phyloP scores from a whole-genome alignment of 2,888 invertebrate species.

The Girardia tigrina region DNA sequence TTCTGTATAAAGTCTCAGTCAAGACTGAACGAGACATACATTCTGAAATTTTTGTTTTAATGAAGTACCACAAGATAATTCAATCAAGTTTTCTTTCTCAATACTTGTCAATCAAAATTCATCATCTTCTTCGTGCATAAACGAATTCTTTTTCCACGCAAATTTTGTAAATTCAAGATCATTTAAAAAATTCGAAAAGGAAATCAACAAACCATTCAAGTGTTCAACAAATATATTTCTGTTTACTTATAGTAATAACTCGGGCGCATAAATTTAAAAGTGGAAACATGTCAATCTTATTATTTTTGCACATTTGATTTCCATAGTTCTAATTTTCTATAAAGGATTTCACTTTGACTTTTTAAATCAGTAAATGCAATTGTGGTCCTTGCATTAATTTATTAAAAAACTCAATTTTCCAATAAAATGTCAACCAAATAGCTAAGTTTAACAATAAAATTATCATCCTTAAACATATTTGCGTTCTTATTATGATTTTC shows the following conservation, averaged over 20 bases:
- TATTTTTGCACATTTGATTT: too few relatives aligned
- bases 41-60: constrained; percentile 1
- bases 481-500: neutral
- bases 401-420: neutral
- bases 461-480: constrained; percentile 20
- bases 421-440: neutral
- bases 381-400: constrained; percentile 19
- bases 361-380: neutral
- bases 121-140: constrained; percentile 4
- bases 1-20: neutral
- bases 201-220: neutral
- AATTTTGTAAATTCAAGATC: neutral
- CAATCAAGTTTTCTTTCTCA: constrained; percentile 15
- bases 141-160: neutral
- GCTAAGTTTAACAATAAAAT: constrained; percentile 5
- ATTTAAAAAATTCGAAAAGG: neutral
- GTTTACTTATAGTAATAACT: too few relatives aligned
- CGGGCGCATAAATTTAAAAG: too few relatives aligned
- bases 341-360: too few relatives aligned
- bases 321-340: too few relatives aligned
- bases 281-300: too few relatives aligned
- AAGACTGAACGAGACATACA: neutral
- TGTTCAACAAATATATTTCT: neutral
- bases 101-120: constrained; percentile 21
- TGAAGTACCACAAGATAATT: neutral